Percentiles rank a stretch among this genome's conserved stretches.
Evolutionary conservation across 2,113 vertebrate genomes (phyloP).

Genomic region (Echinops telfairi): DNA sequence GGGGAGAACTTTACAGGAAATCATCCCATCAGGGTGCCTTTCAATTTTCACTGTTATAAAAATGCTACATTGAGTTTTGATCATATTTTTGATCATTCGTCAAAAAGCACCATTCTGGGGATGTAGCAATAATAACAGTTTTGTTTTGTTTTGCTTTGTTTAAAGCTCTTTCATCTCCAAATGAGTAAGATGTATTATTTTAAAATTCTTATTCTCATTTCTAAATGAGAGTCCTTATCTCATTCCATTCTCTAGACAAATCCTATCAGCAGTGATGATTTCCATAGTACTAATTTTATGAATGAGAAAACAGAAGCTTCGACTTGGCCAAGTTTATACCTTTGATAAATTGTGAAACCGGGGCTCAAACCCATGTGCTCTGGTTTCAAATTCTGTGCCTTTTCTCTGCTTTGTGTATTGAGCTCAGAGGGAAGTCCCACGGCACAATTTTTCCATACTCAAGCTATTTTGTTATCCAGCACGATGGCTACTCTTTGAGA

Average conservation of each 20-base stretch:
- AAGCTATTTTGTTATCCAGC: constrained; percentile 2
- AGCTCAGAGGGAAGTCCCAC: background rate
- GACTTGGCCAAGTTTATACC: background rate
- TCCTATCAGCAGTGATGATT: background rate
- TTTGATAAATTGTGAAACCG: background rate
- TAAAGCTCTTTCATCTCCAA: background rate
- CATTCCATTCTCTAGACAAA: background rate
- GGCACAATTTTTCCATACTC: background rate
- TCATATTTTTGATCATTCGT: constrained; percentile 56
- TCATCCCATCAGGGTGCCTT: constrained; percentile 65
- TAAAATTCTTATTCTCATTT: background rate
- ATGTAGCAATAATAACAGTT: background rate
- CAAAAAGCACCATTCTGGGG: background rate
- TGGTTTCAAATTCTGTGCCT: background rate
- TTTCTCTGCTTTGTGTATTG: background rate
- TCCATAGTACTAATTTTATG: background rate
- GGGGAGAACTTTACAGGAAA: constrained; percentile 28
- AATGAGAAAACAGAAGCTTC: constrained; percentile 21
- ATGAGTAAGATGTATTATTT: background rate
- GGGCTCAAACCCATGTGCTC: background rate
- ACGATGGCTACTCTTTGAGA: background rate
- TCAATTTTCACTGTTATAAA: constrained; percentile 71
- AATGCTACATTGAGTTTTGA: constrained; percentile 69
- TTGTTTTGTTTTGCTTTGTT: no score
- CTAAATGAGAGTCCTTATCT: background rate